phyloP scores from a whole-genome alignment of 2,888 invertebrate species.

The Bembecia ichneumoniformis region DNA sequence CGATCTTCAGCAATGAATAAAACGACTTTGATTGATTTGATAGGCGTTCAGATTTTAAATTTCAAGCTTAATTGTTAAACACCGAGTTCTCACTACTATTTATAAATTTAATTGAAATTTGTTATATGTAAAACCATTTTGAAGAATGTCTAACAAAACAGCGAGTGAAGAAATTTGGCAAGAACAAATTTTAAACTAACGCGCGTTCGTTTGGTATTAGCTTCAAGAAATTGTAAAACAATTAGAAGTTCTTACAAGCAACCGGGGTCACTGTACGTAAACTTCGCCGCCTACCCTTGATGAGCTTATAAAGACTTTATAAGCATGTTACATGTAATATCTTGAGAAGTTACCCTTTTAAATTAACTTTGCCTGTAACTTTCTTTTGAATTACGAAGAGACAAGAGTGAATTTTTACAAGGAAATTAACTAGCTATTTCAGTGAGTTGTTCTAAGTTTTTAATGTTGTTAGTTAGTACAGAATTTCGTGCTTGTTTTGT shows the following conservation, averaged over 20 bases:
- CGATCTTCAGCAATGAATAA: too few relatives aligned
- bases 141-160: background rate
- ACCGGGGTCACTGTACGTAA: conserved; percentile 2
- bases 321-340: conserved; percentile 20
- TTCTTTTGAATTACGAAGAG: background rate
- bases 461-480: too few relatives aligned
- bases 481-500: too few relatives aligned
- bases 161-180: conserved; percentile 8
- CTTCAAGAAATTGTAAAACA: conserved; percentile 37
- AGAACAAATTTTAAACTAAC: conserved; percentile 16
- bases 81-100: too few relatives aligned
- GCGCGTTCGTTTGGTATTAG: conserved; percentile 18
- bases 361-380: background rate
- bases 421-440: background rate
- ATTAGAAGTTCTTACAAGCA: conserved; percentile 30
- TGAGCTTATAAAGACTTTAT: conserved; percentile 25
- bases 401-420: background rate
- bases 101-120: too few relatives aligned
- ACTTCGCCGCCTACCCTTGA: conserved; percentile 11
- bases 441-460: background rate
- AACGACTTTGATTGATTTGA: too few relatives aligned
- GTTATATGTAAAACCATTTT: background rate
- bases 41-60: too few relatives aligned
- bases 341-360: background rate
- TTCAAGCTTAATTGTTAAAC: too few relatives aligned